Conservation (phyloP, 2,113 vertebrate species). For the Mugil cephalus region DNA sequence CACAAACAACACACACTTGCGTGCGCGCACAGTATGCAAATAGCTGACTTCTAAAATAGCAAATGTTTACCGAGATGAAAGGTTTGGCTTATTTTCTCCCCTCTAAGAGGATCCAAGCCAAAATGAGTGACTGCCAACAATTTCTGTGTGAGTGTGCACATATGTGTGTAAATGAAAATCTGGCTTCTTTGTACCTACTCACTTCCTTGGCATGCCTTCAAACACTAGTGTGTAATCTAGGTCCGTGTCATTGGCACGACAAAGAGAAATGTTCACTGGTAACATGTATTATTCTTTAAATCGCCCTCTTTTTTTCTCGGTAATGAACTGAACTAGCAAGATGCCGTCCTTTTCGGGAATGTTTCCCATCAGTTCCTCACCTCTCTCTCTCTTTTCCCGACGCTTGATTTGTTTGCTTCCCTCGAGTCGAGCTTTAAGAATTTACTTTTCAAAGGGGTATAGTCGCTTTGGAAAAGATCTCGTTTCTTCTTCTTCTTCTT, state of each 20-base stretch:
- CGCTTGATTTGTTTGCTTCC: too few species aligned
- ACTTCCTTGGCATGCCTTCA: constrained; percentile 56
- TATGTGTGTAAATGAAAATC: constrained; percentile 35
- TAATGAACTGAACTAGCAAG: constrained; percentile 31
- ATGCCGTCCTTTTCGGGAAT: constrained; percentile 15
- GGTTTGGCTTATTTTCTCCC: constrained; percentile 70
- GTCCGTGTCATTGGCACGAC: constrained; percentile 64
- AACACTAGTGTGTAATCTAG: constrained; percentile 49
- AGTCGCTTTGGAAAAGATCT: too few species aligned
- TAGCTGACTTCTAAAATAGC: constrained; percentile 71
- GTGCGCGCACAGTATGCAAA: constrained; percentile 51
- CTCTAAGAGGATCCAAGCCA: constrained; percentile 73
- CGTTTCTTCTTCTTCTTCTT: too few species aligned
- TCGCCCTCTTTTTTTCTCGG: constrained; percentile 4
- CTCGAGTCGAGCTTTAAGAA: too few species aligned
- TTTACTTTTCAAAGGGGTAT: too few species aligned
- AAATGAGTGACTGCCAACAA: constrained; percentile 70
- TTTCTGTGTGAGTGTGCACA: constrained; percentile 21
- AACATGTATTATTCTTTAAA: constrained; percentile 49
- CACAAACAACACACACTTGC: constrained; percentile 13
- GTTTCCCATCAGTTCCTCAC: not conserved
- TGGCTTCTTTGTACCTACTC: constrained; percentile 46
- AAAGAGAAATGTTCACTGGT: constrained; percentile 45
- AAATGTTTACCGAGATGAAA: constrained; percentile 77
- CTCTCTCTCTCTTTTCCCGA: too few species aligned